A percentile compares a stretch with the other conserved stretches of the same genome.
Evolutionary conservation across 2,113 vertebrate genomes (phyloP).

Genomic region (Microcebus murinus): DNA sequence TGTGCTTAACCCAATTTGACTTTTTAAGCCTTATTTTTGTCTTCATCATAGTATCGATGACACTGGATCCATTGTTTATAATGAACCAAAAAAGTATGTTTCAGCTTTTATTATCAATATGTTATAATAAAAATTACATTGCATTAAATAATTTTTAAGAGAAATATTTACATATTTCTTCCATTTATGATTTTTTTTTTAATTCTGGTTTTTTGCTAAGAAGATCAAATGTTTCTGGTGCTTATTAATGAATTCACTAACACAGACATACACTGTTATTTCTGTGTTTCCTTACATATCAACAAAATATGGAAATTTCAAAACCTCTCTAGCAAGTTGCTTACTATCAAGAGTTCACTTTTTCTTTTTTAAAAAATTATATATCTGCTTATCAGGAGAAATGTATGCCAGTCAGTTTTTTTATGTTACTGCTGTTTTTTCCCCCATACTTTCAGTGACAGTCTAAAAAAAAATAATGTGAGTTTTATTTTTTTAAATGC

Average conservation of each 20-base stretch:
- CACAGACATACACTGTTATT: not conserved
- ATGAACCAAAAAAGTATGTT: not conserved
- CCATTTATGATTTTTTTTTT: not conserved
- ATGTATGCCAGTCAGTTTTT: not conserved
- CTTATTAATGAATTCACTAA: not conserved
- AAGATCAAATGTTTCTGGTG: not conserved
- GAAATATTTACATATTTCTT: not conserved
- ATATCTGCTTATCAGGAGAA: not conserved
- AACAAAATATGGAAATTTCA: not conserved
- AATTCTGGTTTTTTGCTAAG: slow-evolving; percentile 19
- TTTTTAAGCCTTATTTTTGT: not conserved
- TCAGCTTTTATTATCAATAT: not conserved
- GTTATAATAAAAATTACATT: not conserved
- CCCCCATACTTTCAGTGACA: not conserved
- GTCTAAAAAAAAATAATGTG: not conserved
- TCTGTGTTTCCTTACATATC: not conserved
- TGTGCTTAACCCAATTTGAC: not conserved
- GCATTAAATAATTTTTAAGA: not conserved
- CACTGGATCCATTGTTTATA: not conserved
- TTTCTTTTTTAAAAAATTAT: not conserved
- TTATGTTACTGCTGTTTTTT: not conserved
- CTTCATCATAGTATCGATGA: not conserved
- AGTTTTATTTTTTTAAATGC: slow-evolving; percentile 65
- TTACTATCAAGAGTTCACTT: not conserved
- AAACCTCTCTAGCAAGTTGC: not conserved